Evolutionary conservation across 2,113 vertebrate species (phyloP).

Genomic region (Nymphicus hollandicus): DNA sequence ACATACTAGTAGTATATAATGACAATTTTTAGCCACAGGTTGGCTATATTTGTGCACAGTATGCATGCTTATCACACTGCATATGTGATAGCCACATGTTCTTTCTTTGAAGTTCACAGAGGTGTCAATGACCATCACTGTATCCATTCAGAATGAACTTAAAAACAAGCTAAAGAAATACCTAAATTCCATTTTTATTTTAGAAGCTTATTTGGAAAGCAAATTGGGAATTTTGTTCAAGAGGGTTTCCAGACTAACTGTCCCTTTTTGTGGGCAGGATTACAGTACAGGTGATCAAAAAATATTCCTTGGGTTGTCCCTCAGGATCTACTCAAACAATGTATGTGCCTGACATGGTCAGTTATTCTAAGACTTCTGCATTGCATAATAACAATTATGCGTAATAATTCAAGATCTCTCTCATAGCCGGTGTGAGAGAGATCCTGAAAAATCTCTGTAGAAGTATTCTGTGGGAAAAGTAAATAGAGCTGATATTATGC

Average conservation of each 20-base stretch:
- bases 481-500: background rate
- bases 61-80: background rate
- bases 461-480: background rate
- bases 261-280: background rate
- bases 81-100: background rate
- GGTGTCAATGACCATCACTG: background rate
- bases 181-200: background rate
- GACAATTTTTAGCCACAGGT: background rate
- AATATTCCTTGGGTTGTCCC: background rate
- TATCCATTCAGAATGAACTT: background rate
- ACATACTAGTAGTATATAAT: background rate
- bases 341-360: background rate
- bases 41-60: background rate
- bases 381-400: background rate
- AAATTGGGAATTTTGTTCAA: background rate
- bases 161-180: background rate
- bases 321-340: background rate
- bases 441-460: conserved; percentile 7
- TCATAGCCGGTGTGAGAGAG: background rate
- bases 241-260: background rate
- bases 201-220: background rate
- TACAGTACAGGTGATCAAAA: background rate
- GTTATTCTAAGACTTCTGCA: fast-evolving
- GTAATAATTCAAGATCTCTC: background rate
- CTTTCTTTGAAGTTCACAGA: background rate